Conservation (phyloP, 2,113 vertebrate species). For the Tylochromis polylepis region DNA sequence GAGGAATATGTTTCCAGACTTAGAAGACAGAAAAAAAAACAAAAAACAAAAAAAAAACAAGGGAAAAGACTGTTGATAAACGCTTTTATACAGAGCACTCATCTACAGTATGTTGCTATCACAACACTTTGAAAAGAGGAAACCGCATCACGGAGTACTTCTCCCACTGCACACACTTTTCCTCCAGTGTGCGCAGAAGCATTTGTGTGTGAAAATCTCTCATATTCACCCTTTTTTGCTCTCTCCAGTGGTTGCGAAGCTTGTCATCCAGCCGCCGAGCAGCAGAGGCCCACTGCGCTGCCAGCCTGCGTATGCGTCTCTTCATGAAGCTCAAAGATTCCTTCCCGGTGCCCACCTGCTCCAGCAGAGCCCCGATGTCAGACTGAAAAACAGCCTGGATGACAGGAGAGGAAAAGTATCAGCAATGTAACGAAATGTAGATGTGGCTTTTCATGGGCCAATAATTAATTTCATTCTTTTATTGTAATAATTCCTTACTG, state of each 20-base stretch:
- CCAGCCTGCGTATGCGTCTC: conserved; percentile 84
- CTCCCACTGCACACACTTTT: neutral
- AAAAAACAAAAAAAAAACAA: neutral
- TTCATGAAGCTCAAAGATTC: conserved; percentile 98
- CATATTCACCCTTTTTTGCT: conserved; percentile 80
- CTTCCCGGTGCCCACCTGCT: conserved; percentile 89
- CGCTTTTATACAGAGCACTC: neutral
- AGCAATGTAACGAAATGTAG: neutral
- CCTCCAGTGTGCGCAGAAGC: neutral
- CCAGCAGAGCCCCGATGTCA: conserved; percentile 83
- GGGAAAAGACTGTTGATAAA: neutral
- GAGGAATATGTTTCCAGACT: neutral
- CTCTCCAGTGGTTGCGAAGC: conserved; percentile 69
- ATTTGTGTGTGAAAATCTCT: neutral
- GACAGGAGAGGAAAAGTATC: neutral
- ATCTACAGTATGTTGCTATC: neutral
- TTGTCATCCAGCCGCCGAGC: conserved; percentile 79
- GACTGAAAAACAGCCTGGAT: conserved; percentile 82
- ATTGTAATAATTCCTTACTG: neutral
- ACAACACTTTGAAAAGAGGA: conserved; percentile 6
- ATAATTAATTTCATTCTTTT: neutral
- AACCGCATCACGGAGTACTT: neutral
- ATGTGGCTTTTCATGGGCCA: neutral
- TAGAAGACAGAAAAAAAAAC: neutral
- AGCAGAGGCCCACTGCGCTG: conserved; percentile 82